Evolutionary conservation across 2,797 vertebrate species (phyloP).

Genomic region (Enteromius fasciolatus): DNA sequence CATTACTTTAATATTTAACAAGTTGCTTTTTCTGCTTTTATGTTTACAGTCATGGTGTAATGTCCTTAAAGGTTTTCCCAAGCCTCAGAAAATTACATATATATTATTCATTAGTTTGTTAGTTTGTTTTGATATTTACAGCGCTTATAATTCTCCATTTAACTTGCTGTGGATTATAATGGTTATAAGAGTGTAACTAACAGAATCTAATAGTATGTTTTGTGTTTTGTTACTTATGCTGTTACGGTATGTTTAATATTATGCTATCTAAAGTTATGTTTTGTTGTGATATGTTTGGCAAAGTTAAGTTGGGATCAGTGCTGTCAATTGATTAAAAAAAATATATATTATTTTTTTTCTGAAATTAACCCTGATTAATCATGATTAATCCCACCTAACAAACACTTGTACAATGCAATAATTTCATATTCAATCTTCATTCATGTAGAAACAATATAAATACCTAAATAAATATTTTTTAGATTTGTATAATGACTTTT

Average conservation of each 20-base stretch:
- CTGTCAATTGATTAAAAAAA: too few species aligned
- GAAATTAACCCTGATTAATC: too few species aligned
- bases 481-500: too few species aligned
- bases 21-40: slow-evolving; percentile 35
- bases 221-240: neutral
- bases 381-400: too few species aligned
- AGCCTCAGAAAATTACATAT: slow-evolving; percentile 22
- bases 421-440: too few species aligned
- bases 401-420: too few species aligned
- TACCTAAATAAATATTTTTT: too few species aligned
- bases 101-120: slow-evolving; percentile 16
- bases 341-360: too few species aligned
- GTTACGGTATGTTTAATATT: neutral
- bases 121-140: slow-evolving; percentile 11
- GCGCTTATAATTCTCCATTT: neutral
- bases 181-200: neutral
- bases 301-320: neutral
- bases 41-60: slow-evolving; percentile 34
- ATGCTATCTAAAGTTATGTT: neutral
- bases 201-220: neutral
- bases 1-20: slow-evolving; percentile 53
- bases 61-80: slow-evolving; percentile 32
- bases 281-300: neutral
- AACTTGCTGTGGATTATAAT: neutral
- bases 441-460: too few species aligned